Percentiles rank a stretch among this genome's conserved stretches.
Conservation (phyloP, 2,113 vertebrate species). For the Suncus etruscus region DNA sequence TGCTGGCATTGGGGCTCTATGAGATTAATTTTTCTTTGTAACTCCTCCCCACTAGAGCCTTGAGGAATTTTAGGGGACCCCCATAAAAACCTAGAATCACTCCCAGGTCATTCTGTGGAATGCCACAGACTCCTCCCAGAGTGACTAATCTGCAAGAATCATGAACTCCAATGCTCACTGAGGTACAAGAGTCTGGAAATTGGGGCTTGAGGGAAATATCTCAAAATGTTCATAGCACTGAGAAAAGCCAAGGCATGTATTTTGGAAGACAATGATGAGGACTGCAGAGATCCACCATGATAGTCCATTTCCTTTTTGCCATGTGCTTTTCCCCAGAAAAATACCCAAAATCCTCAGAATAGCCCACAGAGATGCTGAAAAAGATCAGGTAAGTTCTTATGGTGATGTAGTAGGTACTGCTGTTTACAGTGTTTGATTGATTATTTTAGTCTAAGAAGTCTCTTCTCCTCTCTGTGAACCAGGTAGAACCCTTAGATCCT, state of each 20-base stretch:
- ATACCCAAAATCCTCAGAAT: background rate
- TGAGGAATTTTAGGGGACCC: background rate
- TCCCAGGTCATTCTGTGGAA: too few relatives aligned
- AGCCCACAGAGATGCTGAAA: background rate
- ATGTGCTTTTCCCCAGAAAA: background rate
- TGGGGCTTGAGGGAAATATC: too few relatives aligned
- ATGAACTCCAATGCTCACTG: too few relatives aligned
- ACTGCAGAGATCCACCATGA: background rate
- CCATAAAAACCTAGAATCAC: background rate
- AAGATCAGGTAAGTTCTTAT: background rate
- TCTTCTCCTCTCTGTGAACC: too few relatives aligned
- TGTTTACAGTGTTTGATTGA: background rate
- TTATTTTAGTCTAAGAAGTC: background rate
- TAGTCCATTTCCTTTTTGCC: background rate
- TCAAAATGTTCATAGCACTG: too few relatives aligned
- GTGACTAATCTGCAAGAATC: background rate
- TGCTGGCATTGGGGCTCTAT: background rate
- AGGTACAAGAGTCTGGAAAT: too few relatives aligned
- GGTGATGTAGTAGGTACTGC: background rate
- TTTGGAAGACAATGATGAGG: background rate
- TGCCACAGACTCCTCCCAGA: background rate
- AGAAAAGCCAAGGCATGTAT: background rate
- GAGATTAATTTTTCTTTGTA: background rate
- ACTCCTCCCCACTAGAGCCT: background rate
- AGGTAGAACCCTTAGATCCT: too few relatives aligned